Percentiles rank a stretch among this genome's conserved stretches.
Evolutionary conservation across 2,113 vertebrate species (phyloP).

Genomic region (Sebastes schlegelii): DNA sequence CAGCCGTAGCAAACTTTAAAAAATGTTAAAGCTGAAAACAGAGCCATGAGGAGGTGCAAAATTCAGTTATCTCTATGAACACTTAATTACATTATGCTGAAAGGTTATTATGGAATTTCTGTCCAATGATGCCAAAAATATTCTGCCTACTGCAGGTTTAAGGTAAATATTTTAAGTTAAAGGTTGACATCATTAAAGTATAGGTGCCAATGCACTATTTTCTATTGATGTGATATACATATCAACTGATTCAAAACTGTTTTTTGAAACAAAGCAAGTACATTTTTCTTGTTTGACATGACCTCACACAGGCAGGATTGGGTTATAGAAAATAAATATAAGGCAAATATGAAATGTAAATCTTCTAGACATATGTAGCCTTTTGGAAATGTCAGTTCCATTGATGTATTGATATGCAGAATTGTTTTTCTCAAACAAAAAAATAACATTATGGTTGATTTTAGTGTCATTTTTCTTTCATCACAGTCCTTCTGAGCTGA

Average conservation of each 20-base stretch:
- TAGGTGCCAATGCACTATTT: neutral
- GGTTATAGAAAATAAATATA: neutral
- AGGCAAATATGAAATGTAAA: neutral
- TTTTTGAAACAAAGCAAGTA: neutral
- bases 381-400: too few species aligned
- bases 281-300: too few species aligned
- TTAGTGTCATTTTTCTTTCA: constrained; percentile 38
- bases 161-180: neutral
- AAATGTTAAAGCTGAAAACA: too few species aligned
- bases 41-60: too few species aligned
- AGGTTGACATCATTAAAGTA: constrained; percentile 15
- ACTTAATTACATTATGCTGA: too few species aligned
- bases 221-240: neutral
- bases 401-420: neutral
- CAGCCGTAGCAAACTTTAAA: too few species aligned
- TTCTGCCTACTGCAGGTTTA: too few species aligned
- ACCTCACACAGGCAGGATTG: neutral
- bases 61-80: too few species aligned
- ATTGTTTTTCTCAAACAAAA: neutral
- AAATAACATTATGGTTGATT: constrained; percentile 20
- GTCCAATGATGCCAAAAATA: too few species aligned
- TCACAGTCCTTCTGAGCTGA: constrained; percentile 17
- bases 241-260: too few species aligned
- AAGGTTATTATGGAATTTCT: too few species aligned
- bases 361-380: neutral